phyloP scores from a whole-genome alignment of 2,113 vertebrate species.

The Erpornis zantholeuca region DNA sequence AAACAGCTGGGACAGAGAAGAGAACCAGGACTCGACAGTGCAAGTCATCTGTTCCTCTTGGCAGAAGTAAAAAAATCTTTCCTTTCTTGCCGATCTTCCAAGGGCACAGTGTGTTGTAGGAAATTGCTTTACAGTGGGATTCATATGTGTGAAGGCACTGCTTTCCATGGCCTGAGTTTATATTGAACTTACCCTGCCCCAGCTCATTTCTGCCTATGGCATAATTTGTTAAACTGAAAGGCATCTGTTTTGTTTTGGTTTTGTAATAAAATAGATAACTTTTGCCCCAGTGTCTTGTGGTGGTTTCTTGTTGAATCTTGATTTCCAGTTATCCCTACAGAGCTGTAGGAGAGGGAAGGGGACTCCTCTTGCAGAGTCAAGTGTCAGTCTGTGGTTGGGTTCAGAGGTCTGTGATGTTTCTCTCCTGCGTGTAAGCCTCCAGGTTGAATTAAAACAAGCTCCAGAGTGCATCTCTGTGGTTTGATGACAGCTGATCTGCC shows the following conservation, averaged over 20 bases:
- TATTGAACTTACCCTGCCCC: neutral
- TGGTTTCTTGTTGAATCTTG: neutral
- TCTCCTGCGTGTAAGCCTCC: neutral
- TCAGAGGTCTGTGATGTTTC: neutral
- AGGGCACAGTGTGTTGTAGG: neutral
- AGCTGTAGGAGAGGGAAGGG: neutral
- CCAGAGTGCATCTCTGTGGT: neutral
- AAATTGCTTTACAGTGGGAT: neutral
- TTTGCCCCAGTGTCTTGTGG: neutral
- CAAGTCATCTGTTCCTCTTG: neutral
- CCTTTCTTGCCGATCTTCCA: neutral
- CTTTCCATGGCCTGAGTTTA: neutral
- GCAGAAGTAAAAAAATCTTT: neutral
- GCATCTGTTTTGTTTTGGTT: slow-evolving; percentile 28
- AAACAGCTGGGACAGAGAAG: slow-evolving; percentile 15
- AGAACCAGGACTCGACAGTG: neutral
- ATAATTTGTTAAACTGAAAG: slow-evolving; percentile 18
- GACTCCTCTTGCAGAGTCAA: neutral
- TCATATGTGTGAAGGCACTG: neutral
- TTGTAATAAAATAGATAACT: slow-evolving; percentile 66
- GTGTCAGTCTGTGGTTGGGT: neutral
- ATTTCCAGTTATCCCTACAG: neutral
- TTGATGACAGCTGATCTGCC: neutral
- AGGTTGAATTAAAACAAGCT: neutral
- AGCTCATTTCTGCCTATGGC: neutral